Base-by-base conservation (phyloP, 2,113 vertebrate genomes). In the Pseudorasbora parva region DNA sequence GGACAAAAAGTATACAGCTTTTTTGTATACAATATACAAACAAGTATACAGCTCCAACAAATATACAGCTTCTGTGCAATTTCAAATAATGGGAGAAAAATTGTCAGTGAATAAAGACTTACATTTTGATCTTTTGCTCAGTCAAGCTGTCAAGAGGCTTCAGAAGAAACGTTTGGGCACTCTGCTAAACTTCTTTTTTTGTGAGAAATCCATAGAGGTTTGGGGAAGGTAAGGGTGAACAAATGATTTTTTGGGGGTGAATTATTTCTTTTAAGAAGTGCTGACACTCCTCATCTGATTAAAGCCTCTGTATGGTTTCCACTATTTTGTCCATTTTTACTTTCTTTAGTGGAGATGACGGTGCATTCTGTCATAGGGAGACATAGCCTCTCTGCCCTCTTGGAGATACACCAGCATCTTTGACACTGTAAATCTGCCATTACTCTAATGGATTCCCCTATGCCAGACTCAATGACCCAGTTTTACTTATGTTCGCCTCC, bases 371-470 rank as follows among this genome's bases (percentile, higher is more conserved):
- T 73, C 37, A 62, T 85, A 45, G 37, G 60, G 12, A 68, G 3
- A 54, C 37, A 47, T 17, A 71, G 78, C 72, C 76, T 76, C 43
- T 80, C n/a, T 81, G 69, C 69, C 59, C 84, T 64, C 71, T 56
- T 25, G 9, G 10, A 84, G 45, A 27, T 51, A 43, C 75, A 69
- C 54, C 69, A 57, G 30, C 62, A 78, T 86, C 47, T 72, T 83
- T 84, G 86, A 82, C 74, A 69, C 74, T 72, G 23, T 83, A 78
- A 78, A 84, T 89, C 78, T 81, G 68, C 78, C 7, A 5, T 72
- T 78, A 33, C 71, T 84, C 78, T 82, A 85, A 84, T 83, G 78
- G 79, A 87, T 88, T 86, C 79, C 47, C 33, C 30, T 2, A n/a
- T 2, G 8, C 21, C 19, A 27, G 57, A 82, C 59, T n/a, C 27